Percentiles rank a stretch among this genome's conserved stretches.
phyloP scores from a whole-genome alignment of 2,888 invertebrate genomes.

The Boloria selene region DNA sequence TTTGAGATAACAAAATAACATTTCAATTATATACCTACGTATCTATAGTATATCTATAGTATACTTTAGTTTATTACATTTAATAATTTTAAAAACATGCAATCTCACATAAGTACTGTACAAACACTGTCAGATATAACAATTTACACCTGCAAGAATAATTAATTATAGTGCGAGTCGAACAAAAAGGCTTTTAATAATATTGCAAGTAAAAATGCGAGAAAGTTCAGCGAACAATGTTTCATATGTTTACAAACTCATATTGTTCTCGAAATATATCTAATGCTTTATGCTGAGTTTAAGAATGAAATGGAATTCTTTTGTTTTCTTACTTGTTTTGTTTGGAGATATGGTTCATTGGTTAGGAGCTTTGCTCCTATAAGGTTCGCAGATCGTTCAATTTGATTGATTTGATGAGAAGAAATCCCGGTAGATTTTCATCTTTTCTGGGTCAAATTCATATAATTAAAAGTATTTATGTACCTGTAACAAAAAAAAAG shows the following conservation, averaged over 20 bases:
- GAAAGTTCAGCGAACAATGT: constrained; percentile 14
- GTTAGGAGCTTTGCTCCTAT: no score
- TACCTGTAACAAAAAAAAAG: constrained; percentile 9
- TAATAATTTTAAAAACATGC: no score
- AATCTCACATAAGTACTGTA: neutral
- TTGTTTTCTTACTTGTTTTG: constrained; percentile 1
- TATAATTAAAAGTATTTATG: neutral
- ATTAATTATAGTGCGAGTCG: constrained; percentile 29
- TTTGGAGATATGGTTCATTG: neutral
- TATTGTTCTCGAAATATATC: constrained; percentile 17
- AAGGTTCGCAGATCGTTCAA: no score
- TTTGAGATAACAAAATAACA: no score
- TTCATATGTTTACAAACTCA: constrained; percentile 12
- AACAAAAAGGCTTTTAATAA: constrained; percentile 34
- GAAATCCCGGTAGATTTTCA: no score
- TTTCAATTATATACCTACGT: no score
- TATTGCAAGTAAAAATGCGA: constrained; percentile 27
- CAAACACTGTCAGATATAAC: constrained; percentile 12
- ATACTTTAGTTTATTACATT: no score
- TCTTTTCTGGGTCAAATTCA: no score
- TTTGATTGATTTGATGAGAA: no score
- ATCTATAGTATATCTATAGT: no score
- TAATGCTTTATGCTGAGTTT: constrained; percentile 1
- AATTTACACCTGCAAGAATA: constrained; percentile 27
- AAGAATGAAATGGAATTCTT: constrained; percentile 3